Percentiles rank a stretch among this genome's conserved stretches.
phyloP scores from a whole-genome alignment of 1,140 invertebrate species.

The Drosophila miranda region DNA sequence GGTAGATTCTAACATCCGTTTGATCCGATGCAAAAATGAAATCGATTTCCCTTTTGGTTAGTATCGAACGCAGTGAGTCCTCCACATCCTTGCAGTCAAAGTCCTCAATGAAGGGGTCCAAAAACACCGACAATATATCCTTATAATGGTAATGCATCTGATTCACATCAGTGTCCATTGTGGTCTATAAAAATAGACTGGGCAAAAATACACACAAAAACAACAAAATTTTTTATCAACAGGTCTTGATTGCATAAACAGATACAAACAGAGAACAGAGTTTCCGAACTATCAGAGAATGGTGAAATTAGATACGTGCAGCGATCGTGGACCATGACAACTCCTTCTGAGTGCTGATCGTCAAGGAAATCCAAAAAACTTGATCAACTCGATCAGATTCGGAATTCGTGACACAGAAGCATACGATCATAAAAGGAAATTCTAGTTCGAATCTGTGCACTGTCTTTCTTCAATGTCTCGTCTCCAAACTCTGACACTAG shows the following conservation, averaged over 20 bases:
- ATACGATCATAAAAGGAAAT: constrained; percentile 28
- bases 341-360: not conserved
- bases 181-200: constrained; percentile 2
- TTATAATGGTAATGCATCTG: constrained; percentile 13
- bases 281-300: not conserved
- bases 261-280: constrained; percentile 6
- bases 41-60: constrained; percentile 46
- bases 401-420: constrained; percentile 18
- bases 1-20: constrained; percentile 9
- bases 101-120: constrained; percentile 30
- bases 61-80: constrained; percentile 15
- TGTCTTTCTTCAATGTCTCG: constrained; percentile 1
- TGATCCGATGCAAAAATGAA: constrained; percentile 26
- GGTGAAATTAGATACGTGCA: constrained; percentile 10
- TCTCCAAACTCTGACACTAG: constrained; percentile 6
- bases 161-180: constrained; percentile 7
- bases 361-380: constrained; percentile 21
- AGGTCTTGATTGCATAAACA: constrained; percentile 21
- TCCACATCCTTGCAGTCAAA: constrained; percentile 58
- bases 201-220: not conserved
- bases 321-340: not conserved
- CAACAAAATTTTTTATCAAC: not conserved
- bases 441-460: constrained; percentile 16
- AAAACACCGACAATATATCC: constrained; percentile 52
- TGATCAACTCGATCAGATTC: constrained; percentile 25